phyloP scores from a whole-genome alignment of 2,113 vertebrate species.

The Ammodytes marinus region DNA sequence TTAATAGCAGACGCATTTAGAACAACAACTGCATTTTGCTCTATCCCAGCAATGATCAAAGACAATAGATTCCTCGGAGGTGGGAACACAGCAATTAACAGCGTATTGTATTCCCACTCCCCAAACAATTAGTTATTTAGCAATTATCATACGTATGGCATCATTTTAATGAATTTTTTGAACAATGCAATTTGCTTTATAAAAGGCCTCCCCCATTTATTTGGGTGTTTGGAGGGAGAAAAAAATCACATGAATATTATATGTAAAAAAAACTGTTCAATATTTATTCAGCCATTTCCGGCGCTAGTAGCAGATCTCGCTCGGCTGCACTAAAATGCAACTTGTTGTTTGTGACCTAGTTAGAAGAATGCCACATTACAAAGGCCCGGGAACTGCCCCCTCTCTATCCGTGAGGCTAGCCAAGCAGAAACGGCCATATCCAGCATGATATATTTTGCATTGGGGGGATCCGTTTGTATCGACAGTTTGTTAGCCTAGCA shows the following conservation, averaged over 20 bases:
- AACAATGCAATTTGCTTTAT: constrained; percentile 59
- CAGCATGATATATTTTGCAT: constrained; percentile 59
- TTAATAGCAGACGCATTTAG: constrained; percentile 64
- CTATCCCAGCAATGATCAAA: constrained; percentile 68
- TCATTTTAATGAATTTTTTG: constrained; percentile 54
- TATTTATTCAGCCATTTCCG: constrained; percentile 80
- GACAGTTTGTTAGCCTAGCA: constrained; percentile 55
- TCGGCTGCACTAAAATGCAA: constrained; percentile 80
- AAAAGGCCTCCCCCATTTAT: constrained; percentile 56
- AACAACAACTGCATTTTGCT: constrained; percentile 40
- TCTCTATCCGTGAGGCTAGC: constrained; percentile 62
- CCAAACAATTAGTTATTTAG: constrained; percentile 65
- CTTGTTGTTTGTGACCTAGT: constrained; percentile 83
- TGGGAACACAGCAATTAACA: constrained; percentile 64
- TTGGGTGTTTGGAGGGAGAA: constrained; percentile 29
- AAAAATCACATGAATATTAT: constrained; percentile 15
- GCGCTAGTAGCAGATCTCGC: constrained; percentile 68
- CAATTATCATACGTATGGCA: constrained; percentile 65
- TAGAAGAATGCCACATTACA: constrained; percentile 77
- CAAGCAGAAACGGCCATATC: constrained; percentile 72
- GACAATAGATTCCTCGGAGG: constrained; percentile 59
- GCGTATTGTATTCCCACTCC: constrained; percentile 68
- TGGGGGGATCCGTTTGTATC: constrained; percentile 43
- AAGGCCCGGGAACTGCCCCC: constrained; percentile 45
- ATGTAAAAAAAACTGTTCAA: constrained; percentile 67